Evolutionary conservation across 2,113 vertebrate genomes (phyloP).

Genomic region (Lucifuga dentata): DNA sequence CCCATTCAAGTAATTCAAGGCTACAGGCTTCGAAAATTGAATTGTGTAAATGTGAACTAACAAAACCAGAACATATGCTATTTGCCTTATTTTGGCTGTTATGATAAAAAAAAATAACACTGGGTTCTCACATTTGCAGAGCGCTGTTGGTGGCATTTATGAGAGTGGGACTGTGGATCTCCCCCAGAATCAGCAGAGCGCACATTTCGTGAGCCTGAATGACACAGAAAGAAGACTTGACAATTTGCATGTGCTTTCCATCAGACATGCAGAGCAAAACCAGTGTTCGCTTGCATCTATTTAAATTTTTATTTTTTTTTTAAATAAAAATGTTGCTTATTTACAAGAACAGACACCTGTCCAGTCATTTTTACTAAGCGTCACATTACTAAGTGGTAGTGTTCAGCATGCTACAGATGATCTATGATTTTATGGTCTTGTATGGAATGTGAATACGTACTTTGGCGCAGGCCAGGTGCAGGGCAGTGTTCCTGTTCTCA

Average conservation of each 20-base stretch:
- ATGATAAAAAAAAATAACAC: not conserved
- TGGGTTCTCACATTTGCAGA: conserved; percentile 93
- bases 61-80: no score
- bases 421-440: not conserved
- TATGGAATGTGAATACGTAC: conserved; percentile 65
- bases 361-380: no score
- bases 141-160: conserved; percentile 97
- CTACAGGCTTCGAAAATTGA: no score
- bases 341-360: no score
- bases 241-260: not conserved
- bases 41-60: no score
- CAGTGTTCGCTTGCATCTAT: no score
- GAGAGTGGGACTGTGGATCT: conserved; percentile 96
- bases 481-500: conserved; percentile 96
- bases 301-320: no score
- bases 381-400: no score
- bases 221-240: conserved; percentile 19
- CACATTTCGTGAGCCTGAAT: conserved; percentile 97
- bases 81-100: not conserved
- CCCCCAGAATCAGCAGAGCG: conserved; percentile 97
- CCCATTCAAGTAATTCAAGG: not conserved
- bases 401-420: no score
- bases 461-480: conserved; percentile 98
- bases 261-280: no score
- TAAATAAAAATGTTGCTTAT: no score